Base-by-base conservation (phyloP, 2,113 vertebrate genomes). In the Formicarius rufipectus region DNA sequence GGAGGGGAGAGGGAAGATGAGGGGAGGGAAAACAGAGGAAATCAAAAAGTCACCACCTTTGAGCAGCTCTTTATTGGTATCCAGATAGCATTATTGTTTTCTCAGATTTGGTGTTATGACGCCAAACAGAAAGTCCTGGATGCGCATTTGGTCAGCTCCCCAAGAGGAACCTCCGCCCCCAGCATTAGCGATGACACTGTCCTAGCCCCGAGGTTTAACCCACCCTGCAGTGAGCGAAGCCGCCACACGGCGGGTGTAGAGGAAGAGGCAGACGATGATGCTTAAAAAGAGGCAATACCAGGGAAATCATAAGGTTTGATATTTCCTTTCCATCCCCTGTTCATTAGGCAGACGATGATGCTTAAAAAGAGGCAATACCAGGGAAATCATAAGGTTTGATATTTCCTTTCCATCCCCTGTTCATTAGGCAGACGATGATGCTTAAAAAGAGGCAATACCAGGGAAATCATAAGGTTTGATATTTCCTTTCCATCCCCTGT, bases 181-280 rank as follows among this genome's bases (percentile, higher is more conserved):
- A 17, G 14, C 17, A 1, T 6, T 7, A 37, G 16, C 1, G 6
- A 17, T 33, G 37, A 14, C 1, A 0, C 20, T 31, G 11, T 23
- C 13, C 28, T 23, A 40, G 30, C n/a, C 9, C 33, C 10, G 45
- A 45, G 31, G 16, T 12, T 21, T 13, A 63, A 81, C 35, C 12
- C n/a, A 20, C 12, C 39, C 30, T 74, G 89, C 76, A 93, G 55
- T 69, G 49, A 78, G 35, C 3, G 10, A 19, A 44, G 35, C 28
- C 9, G 24, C 75, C 88, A 89, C 88, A 22, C 6, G 76, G 66
- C 23, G 71, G 60, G 75, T 64, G 35, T 55, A 69, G 55, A 45
- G 76, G 71, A 23, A 42, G 42, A 10, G 42, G 14, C 42, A 42
- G 11, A 42, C 42, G 14, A 42, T 42, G 42, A 42, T 42, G 42